Conservation (phyloP, 1,140 invertebrate genomes). For the Drosophila aff. region DNA sequence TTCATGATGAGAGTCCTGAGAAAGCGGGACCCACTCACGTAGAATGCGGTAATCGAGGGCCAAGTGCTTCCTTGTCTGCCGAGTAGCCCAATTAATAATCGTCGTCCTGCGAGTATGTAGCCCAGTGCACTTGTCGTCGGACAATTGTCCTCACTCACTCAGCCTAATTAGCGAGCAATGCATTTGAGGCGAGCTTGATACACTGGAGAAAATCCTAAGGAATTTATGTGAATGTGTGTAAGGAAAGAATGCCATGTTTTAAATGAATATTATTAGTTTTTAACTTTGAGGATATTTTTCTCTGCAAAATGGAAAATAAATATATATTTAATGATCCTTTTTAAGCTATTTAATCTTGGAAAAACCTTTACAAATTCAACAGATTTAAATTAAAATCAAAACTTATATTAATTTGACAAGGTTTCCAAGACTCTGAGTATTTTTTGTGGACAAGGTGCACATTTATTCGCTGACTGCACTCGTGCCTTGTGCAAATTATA, state of each 20-base stretch:
- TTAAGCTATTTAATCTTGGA: background rate
- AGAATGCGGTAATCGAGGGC: constrained; percentile 28
- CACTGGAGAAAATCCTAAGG: background rate
- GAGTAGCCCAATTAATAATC: constrained; percentile 31
- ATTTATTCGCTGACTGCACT: background rate
- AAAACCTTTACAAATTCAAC: too few relatives aligned
- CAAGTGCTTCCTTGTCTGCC: constrained; percentile 15
- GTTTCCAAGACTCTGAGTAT: background rate
- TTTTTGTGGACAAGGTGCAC: background rate
- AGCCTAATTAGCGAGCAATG: constrained; percentile 31
- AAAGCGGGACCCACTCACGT: constrained; percentile 3
- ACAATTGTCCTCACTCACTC: constrained; percentile 43
- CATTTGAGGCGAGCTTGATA: background rate
- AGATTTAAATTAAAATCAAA: too few relatives aligned
- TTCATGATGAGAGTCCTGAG: constrained; percentile 12
- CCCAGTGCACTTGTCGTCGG: constrained; percentile 27
- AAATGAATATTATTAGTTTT: background rate
- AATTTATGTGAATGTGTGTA: background rate
- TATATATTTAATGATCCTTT: background rate
- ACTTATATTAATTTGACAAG: too few relatives aligned
- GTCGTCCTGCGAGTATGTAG: constrained; percentile 9
- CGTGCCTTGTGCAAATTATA: constrained; percentile 23
- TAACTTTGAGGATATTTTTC: background rate
- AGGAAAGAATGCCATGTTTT: background rate
- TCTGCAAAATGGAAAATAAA: background rate